phyloP scores from a whole-genome alignment of 2,797 vertebrate species.

The Phalanger gymnotis region DNA sequence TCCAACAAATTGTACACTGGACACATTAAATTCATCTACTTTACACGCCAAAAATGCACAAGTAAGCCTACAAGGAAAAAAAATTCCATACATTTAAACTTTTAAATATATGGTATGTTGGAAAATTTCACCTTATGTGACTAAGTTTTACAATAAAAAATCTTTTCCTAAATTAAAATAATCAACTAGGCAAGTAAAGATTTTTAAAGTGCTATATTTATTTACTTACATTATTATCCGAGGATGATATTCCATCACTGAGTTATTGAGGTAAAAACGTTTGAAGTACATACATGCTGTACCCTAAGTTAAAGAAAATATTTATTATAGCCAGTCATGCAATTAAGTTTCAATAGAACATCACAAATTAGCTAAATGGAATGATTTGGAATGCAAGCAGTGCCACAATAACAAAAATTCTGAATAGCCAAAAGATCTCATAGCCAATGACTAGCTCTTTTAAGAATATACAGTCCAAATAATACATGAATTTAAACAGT shows the following conservation, averaged over 20 bases:
- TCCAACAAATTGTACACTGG: slow-evolving; percentile 94
- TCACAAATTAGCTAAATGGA: background rate
- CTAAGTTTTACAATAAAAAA: slow-evolving; percentile 5
- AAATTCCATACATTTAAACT: background rate
- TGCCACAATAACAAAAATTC: slow-evolving; percentile 23
- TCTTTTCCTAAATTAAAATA: slow-evolving; percentile 52
- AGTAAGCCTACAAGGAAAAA: slow-evolving; percentile 85
- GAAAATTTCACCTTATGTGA: background rate
- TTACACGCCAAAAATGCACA: slow-evolving; percentile 97
- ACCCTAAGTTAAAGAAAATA: slow-evolving; percentile 86
- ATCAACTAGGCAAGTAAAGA: slow-evolving; percentile 20
- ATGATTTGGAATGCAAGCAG: background rate
- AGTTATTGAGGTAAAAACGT: slow-evolving; percentile 98
- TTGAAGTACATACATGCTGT: slow-evolving; percentile 97
- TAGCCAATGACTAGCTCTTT: background rate
- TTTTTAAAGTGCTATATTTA: background rate
- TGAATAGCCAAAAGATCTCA: slow-evolving; percentile 12
- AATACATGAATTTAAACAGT: background rate
- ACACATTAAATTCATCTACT: slow-evolving; percentile 99
- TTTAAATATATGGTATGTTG: background rate
- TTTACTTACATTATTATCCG: slow-evolving; percentile 96
- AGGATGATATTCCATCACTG: slow-evolving; percentile 97
- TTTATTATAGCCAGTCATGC: slow-evolving; percentile 21
- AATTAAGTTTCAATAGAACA: background rate
- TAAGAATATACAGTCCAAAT: background rate